A percentile compares a stretch with the other conserved stretches of the same genome.
phyloP scores from a whole-genome alignment of 2,797 vertebrate genomes.

The Sebastes hopkinsi region DNA sequence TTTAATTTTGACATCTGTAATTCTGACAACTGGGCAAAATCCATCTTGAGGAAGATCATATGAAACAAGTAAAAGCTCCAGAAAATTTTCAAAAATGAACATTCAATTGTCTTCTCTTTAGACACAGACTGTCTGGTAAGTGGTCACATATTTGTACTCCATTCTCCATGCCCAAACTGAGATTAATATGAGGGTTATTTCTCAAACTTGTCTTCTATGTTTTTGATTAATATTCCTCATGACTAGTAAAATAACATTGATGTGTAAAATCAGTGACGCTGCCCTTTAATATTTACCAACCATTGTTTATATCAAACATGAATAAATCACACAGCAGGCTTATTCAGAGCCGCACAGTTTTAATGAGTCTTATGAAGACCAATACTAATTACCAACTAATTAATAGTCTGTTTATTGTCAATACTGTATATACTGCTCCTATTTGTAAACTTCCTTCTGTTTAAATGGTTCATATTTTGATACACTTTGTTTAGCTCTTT shows the following conservation, averaged over 20 bases:
- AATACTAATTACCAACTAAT: constrained; percentile 6
- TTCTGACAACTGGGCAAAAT: too few species aligned
- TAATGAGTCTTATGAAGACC: constrained; percentile 81
- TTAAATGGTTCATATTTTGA: too few species aligned
- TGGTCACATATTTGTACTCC: neutral
- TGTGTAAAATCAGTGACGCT: neutral
- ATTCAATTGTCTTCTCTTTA: neutral
- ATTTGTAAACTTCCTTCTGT: too few species aligned
- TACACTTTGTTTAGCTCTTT: too few species aligned
- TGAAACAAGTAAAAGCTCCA: neutral
- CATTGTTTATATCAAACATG: neutral
- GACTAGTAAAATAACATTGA: neutral
- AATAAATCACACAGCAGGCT: constrained; percentile 12
- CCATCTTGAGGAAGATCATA: neutral
- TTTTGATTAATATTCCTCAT: neutral
- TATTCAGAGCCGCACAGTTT: constrained; percentile 43
- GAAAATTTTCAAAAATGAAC: neutral
- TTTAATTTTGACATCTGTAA: too few species aligned
- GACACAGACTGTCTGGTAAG: neutral
- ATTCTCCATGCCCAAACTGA: neutral
- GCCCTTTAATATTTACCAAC: neutral
- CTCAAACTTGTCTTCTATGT: neutral
- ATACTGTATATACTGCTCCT: too few species aligned
- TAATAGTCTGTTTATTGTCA: too few species aligned
- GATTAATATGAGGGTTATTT: too few species aligned